Base-by-base conservation (phyloP, 2,797 vertebrate species). In the Lateolabrax maculatus region DNA sequence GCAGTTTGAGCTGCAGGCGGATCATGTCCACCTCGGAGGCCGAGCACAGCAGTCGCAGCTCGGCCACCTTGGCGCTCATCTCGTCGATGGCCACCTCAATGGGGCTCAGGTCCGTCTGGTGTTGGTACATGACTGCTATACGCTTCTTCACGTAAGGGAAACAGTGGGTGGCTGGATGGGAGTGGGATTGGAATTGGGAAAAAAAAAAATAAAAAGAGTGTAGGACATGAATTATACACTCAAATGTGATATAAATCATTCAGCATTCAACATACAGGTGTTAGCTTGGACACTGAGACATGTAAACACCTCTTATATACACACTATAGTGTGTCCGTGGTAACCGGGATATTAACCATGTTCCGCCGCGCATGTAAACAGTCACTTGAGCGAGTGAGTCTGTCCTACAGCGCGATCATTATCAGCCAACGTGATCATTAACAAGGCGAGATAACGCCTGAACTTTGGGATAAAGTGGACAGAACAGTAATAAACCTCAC, bases 31-130 rank as follows among this genome's bases (percentile, higher is more conserved):
- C 98, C 65, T 99, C 98, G 0, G 94, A 80, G 4, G 96, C 96
- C 1, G 97, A 96, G 81, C 97, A 98, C 67, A 99, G 96, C 78
- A 96, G 95, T 6, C 95, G 91, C 31, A 99, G 96, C 90, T 99
- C 98, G 0, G 95, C 94, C 88, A 98, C 98, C 83, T 99, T 99
- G 87, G 94, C 94, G 29, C 97, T 99, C 98, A 99, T 99, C 93
- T 99, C 98, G 3, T 99, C 98, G 27, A 99, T 98, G 85, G 98
- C 98, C 74, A 99, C 98, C 90, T 99, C 98, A 18, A 99, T 98
- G 73, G 98, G 98, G 90, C 97, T 99, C 86, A 99, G 94, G 92
- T 99, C 97, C 0, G 95, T 97, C 82, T 99, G 97, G 88, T 99
- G 98, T 66, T 99, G 98, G 93, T 99, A 99, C 98, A 99, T 99